These are phyloP conservation scores for Microctenopoma stevenorrisi DNA, from an alignment of 2,797 vertebrate genomes.

Conservation along the genomic window DNA sequence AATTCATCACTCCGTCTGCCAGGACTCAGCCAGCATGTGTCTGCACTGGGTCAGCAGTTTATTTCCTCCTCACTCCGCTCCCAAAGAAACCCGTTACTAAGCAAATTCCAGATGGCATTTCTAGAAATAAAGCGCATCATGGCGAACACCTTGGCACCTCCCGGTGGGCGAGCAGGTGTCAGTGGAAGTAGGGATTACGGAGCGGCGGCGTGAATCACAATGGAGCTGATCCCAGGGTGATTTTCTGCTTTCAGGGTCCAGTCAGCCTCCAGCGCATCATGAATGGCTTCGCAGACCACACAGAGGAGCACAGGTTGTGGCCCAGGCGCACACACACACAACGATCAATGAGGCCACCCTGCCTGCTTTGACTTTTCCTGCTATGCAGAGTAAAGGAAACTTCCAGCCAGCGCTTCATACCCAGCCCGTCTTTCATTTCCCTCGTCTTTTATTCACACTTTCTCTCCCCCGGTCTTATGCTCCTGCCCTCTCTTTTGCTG, in stretches of 20 bases:
- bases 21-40: conserved; percentile 6
- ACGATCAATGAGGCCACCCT: conserved; percentile 32
- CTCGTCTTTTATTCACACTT: conserved; percentile 36
- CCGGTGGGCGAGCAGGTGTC: conserved; percentile 69
- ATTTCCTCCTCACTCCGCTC: conserved; percentile 1
- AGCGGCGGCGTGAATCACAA: conserved; percentile 58
- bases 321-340: conserved; percentile 6
- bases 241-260: conserved; percentile 27
- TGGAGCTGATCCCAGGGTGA: conserved; percentile 40
- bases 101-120: conserved; percentile 56
- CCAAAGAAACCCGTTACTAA: conserved; percentile 48
- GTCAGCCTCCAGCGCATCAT: conserved; percentile 8
- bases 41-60: conserved; percentile 50
- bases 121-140: conserved; percentile 51
- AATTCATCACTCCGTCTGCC: conserved; percentile 45
- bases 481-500: conserved; percentile 31
- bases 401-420: conserved; percentile 33
- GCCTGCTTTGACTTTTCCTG: conserved; percentile 38
- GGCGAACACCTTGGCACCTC: conserved; percentile 54
- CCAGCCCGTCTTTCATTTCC: conserved; percentile 43
- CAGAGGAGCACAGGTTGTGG: background rate
- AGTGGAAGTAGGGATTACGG: conserved; percentile 54
- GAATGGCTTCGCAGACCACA: conserved; percentile 16
- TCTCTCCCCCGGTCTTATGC: conserved; percentile 40
- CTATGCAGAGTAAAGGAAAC: conserved; percentile 39